Evolutionary conservation across 2,797 vertebrate genomes (phyloP).

Genomic region (Gambelia wislizenii): DNA sequence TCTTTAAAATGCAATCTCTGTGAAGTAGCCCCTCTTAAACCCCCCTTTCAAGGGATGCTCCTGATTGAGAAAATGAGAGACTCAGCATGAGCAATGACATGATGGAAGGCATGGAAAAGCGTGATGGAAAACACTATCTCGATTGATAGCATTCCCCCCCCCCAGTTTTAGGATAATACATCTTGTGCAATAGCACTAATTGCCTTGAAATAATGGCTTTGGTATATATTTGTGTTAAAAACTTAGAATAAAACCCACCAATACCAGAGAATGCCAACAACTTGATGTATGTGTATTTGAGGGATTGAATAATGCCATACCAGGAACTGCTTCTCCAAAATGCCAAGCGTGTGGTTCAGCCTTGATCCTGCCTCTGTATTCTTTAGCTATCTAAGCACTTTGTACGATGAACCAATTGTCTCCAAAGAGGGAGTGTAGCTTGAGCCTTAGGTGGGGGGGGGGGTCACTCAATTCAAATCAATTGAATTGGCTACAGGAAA

Average conservation of each 20-base stretch:
- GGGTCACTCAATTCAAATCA: neutral
- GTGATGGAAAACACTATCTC: neutral
- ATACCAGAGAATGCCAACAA: neutral
- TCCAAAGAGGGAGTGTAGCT: neutral
- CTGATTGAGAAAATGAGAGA: no score
- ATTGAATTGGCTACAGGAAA: neutral
- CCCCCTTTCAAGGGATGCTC: neutral
- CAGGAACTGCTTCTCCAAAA: neutral
- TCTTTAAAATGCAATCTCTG: neutral
- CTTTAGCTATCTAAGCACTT: neutral
- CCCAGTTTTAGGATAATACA: neutral
- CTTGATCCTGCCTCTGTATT: conserved; percentile 15
- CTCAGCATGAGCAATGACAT: neutral
- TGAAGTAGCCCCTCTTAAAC: neutral
- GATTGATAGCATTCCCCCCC: no score
- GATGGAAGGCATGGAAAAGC: neutral
- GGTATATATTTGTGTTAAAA: neutral
- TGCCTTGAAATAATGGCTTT: neutral
- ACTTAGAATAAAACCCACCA: neutral
- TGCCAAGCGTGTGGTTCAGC: neutral
- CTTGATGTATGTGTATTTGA: neutral
- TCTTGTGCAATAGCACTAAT: neutral
- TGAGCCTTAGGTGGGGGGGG: neutral
- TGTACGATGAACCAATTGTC: neutral
- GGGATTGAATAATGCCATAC: neutral